phyloP scores from a whole-genome alignment of 2,888 invertebrate species.

The Perithous albicinctus region DNA sequence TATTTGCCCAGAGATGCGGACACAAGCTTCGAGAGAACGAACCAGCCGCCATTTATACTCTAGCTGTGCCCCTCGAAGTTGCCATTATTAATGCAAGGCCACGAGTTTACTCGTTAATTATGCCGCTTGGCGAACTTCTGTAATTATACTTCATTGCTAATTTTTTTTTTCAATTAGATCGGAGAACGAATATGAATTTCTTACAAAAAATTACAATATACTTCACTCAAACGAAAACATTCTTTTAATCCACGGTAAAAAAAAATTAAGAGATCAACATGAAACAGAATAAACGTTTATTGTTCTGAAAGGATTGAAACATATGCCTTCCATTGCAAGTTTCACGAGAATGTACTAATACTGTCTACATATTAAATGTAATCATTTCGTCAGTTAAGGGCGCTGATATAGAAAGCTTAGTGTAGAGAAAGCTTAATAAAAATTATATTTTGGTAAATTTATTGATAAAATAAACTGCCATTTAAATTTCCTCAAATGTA shows the following conservation, averaged over 20 bases:
- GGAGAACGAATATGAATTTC: neutral
- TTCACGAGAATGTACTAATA: too few species aligned
- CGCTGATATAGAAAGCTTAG: too few species aligned
- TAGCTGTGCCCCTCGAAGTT: neutral
- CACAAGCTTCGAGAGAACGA: constrained; percentile 11
- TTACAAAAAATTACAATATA: neutral
- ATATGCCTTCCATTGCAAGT: neutral
- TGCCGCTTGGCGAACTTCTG: constrained; percentile 37
- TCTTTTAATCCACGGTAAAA: neutral
- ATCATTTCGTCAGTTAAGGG: too few species aligned
- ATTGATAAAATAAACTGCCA: too few species aligned
- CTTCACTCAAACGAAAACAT: neutral
- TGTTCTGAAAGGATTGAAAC: neutral
- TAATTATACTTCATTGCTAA: constrained; percentile 12
- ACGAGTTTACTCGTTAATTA: constrained; percentile 43
- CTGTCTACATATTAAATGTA: too few species aligned
- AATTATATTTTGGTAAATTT: too few species aligned
- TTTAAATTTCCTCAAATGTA: too few species aligned
- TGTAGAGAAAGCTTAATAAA: too few species aligned
- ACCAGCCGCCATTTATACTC: constrained; percentile 17
- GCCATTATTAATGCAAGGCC: constrained; percentile 48
- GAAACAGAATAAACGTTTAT: neutral
- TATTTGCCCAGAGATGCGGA: constrained; percentile 11
- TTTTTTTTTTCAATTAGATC: constrained; percentile 27
- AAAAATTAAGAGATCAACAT: neutral